Conservation (phyloP, 2,797 vertebrate genomes). For the Helarctos malayanus region DNA sequence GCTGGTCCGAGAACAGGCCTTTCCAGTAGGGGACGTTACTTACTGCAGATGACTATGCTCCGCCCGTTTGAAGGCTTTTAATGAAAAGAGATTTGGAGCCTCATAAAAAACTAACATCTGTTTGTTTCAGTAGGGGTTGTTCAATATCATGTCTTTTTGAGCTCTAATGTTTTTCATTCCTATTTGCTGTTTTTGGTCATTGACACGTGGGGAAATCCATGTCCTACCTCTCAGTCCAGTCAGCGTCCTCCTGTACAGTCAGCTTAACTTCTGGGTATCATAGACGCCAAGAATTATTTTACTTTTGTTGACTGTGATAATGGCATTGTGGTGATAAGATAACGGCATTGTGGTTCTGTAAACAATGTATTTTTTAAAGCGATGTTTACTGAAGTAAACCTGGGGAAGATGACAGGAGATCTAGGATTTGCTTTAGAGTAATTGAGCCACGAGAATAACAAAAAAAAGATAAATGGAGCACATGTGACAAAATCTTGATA, state of each 20-base stretch:
- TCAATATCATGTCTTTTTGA: slow-evolving; percentile 34
- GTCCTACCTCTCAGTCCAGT: neutral
- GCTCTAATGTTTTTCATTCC: neutral
- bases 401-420: neutral
- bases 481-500: neutral
- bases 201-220: slow-evolving; percentile 43
- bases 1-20: neutral
- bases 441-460: slow-evolving; percentile 31
- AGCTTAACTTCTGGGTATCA: neutral
- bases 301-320: slow-evolving; percentile 19
- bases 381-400: neutral
- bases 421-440: slow-evolving; percentile 48
- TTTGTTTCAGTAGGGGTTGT: neutral
- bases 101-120: slow-evolving; percentile 14
- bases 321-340: neutral
- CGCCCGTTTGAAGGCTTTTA: slow-evolving; percentile 32
- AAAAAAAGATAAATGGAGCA: neutral
- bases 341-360: neutral
- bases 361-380: neutral
- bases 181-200: neutral
- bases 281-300: neutral
- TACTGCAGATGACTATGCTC: slow-evolving; percentile 39
- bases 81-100: slow-evolving; percentile 38
- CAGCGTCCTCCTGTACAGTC: neutral
- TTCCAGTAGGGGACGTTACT: neutral